Conservation (phyloP, 1,140 invertebrate species). For the Xylocopa sonorina region DNA sequence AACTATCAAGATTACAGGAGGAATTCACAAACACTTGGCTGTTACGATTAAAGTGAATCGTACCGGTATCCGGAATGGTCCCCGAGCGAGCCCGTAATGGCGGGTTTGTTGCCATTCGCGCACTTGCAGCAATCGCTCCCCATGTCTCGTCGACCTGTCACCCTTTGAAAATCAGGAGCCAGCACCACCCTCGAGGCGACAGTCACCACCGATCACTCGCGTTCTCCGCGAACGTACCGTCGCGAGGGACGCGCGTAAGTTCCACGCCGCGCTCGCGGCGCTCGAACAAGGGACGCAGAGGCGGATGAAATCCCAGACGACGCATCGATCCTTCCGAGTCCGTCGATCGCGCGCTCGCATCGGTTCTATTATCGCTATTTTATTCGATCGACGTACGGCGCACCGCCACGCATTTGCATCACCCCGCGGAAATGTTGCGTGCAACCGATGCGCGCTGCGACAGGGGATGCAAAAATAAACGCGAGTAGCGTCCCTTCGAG, state of each 20-base stretch:
- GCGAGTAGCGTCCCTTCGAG: conserved; percentile 26
- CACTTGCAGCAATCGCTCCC: conserved; percentile 83
- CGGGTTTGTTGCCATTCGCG: conserved; percentile 76
- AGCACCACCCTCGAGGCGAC: background rate
- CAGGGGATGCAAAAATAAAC: conserved; percentile 41
- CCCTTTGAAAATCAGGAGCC: conserved; percentile 21
- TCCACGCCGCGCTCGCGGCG: background rate
- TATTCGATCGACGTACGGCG: background rate
- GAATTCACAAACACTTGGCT: rapidly evolving
- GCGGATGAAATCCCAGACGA: conserved; percentile 38
- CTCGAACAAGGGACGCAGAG: conserved; percentile 6
- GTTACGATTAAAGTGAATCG: background rate
- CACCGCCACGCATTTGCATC: background rate
- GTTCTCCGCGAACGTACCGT: background rate
- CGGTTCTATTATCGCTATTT: background rate
- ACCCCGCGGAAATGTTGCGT: background rate
- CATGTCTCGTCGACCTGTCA: conserved; percentile 67
- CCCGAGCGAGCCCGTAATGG: conserved; percentile 56
- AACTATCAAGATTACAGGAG: too few species aligned
- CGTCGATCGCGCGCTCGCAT: background rate
- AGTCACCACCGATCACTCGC: conserved; percentile 29
- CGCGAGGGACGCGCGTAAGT: background rate
- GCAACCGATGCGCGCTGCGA: conserved; percentile 1
- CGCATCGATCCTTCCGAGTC: conserved; percentile 20
- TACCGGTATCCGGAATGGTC: conserved; percentile 72